Evolutionary conservation across 2,888 invertebrate species (phyloP), one percentile per base, ranked within the genome.

Genomic region (Drosophila hawaiiensis): DNA sequence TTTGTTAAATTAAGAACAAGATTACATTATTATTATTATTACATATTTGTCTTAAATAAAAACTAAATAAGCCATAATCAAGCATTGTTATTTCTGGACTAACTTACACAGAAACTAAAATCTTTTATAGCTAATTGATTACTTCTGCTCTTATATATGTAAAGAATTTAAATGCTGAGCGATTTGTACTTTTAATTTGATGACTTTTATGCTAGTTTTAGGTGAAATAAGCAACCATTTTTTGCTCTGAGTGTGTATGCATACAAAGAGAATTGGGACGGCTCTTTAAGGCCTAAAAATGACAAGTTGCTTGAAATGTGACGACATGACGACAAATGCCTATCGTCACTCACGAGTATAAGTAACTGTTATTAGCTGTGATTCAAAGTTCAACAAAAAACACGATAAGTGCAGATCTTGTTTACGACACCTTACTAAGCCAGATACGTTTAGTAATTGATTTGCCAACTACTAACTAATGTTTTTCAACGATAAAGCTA

Each of bases 341-440:
- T 16, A 33, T 53, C 33, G 54, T 35, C 25, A 37, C 37, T 37
- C 39, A 55, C 56, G 7, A 28, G 37, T 37, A 39, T 61, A 39
- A 47, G 25, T 47, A 39, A 39, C 28, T 54, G 43, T 41, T 49
- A 35, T 59, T 39, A 37, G 47, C 47, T 25, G 7, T 47, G 25
- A 56, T 73, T 60, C 54, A 56, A 74, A 62, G 75, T 61, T 59
- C 22, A 35, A 39, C 29, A 28, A 73, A 35, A 35, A n/a, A 73
- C 74, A 41, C 55, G 60, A 61, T 73, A 73, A 61, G 28, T 29
- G 22, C 33, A 37, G 37, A 65, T 67, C 37, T n/a, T 61, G 31
- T n/a, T 31, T 25, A 19, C 22, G 61, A 31, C 61, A 62, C 33
- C 10, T 29, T 7, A 41, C 58, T 59, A 25, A 31, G 33, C 28